phyloP scores from a whole-genome alignment of 2,797 vertebrate genomes.

The Falco peregrinus region DNA sequence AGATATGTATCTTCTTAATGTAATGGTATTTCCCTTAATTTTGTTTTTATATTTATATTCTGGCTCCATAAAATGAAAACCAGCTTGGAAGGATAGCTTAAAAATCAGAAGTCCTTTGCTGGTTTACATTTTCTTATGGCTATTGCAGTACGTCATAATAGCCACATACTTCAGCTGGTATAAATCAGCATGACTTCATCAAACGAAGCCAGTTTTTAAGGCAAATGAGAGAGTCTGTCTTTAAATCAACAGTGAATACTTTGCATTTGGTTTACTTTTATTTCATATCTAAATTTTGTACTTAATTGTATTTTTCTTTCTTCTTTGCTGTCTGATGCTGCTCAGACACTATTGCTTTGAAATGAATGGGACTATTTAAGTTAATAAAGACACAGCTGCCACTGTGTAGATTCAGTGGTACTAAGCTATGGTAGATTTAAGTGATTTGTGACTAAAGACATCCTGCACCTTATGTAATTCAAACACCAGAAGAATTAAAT shows the following conservation, averaged over 20 bases:
- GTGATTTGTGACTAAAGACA: constrained; percentile 30
- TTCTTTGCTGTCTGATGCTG: background rate
- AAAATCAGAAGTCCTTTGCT: background rate
- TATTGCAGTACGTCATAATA: background rate
- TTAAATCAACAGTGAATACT: background rate
- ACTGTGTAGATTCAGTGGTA: background rate
- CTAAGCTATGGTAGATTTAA: constrained; percentile 9
- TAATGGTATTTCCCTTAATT: constrained; percentile 33
- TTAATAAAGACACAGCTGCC: background rate
- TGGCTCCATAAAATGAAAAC: constrained; percentile 39
- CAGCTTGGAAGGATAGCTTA: constrained; percentile 30
- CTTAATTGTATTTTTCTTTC: background rate
- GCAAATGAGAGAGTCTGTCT: background rate
- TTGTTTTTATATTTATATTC: constrained; percentile 54
- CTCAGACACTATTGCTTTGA: constrained; percentile 2
- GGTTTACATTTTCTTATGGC: background rate
- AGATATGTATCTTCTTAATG: background rate
- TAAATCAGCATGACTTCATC: background rate
- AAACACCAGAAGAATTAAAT: constrained; percentile 64
- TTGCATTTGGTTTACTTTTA: background rate
- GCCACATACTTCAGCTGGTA: background rate
- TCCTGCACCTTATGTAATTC: constrained; percentile 56
- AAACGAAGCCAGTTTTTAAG: background rate
- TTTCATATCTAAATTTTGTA: background rate
- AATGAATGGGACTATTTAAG: background rate